These are phyloP conservation scores for Pithys albifrons DNA, from an alignment of 2,113 vertebrate species.

Conservation along the genomic window DNA sequence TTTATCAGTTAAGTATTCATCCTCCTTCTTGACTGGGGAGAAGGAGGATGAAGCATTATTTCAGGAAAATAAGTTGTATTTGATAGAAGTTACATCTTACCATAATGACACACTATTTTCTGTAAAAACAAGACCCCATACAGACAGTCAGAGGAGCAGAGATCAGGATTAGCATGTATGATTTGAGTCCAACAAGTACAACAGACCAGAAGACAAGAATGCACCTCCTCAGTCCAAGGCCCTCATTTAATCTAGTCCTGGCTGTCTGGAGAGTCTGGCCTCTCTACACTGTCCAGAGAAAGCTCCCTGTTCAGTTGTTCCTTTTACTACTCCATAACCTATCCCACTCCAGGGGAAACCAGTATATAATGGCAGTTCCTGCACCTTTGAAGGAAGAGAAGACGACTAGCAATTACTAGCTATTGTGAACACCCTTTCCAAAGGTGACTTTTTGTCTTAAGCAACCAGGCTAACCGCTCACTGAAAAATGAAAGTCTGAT, in stretches of 20 bases:
- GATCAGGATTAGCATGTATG: neutral
- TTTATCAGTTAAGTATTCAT: neutral
- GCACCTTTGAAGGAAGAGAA: neutral
- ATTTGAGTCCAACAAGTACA: neutral
- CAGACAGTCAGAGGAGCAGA: neutral
- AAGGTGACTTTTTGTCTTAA: neutral
- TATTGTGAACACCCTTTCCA: neutral
- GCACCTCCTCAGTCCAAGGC: neutral
- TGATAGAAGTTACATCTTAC: neutral
- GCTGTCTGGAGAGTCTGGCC: neutral
- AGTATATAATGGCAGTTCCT: neutral
- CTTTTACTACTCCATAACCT: neutral
- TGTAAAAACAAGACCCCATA: neutral
- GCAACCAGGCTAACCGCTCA: neutral
- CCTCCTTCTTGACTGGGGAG: neutral
- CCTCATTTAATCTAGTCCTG: neutral
- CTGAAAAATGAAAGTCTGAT: neutral
- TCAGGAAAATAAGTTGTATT: neutral
- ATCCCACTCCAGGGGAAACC: neutral
- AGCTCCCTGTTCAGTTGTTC: neutral
- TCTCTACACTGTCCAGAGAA: neutral
- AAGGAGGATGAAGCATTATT: neutral
- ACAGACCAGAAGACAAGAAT: neutral
- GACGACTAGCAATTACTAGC: neutral
- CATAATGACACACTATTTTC: accelerated